Evolutionary conservation across 2,113 vertebrate genomes (phyloP), one percentile per base, ranked within the genome.

Genomic region (Sula dactylatra): DNA sequence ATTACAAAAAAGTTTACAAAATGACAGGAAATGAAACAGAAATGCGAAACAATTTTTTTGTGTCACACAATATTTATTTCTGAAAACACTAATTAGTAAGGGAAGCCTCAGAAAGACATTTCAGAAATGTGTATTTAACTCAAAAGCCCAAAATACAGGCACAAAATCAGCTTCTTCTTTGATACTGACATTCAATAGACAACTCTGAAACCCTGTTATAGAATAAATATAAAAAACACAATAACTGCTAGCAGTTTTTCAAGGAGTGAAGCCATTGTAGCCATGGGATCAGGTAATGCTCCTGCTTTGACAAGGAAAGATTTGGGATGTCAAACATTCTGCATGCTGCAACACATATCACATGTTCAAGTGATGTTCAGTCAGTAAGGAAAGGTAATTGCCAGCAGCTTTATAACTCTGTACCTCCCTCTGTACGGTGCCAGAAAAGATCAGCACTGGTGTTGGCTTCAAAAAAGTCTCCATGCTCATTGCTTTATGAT

Each of bases 1-100:
- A 32, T 85, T 94, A 87, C 70, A 84, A 42, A 76, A 89, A 61
- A 76, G 45, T 90, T 88, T 93, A 86, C 13, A 80, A 80, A 93
- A 76, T 79, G 55, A 82, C 72, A 91, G 64, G 77, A 92, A 93
- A 92, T 38, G 27, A 71, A 86, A 85, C 16, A 79, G 50, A 81
- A 90, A 88, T 17, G 50, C 1, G 2, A 79, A 91, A 82, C 21
- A 29, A 10, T 12, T 38, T 72, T 59, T 90, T 85, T 65, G 34
- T 94, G 70, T 76, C 62, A 95, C 54, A 56, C 49, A 80, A 65
- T 10, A 66, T 80, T 89, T 95, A 76, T 91, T 95, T 94, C 66
- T 91, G 58, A 94, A 91, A 91, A 56, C 24, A 65, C 5, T 85
- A 49, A 87, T 85, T 97, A 94, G 50, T 27, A 62, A 87, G n/a